Conservation (phyloP, 2,113 vertebrate genomes). For the Eulemur rufifrons region DNA sequence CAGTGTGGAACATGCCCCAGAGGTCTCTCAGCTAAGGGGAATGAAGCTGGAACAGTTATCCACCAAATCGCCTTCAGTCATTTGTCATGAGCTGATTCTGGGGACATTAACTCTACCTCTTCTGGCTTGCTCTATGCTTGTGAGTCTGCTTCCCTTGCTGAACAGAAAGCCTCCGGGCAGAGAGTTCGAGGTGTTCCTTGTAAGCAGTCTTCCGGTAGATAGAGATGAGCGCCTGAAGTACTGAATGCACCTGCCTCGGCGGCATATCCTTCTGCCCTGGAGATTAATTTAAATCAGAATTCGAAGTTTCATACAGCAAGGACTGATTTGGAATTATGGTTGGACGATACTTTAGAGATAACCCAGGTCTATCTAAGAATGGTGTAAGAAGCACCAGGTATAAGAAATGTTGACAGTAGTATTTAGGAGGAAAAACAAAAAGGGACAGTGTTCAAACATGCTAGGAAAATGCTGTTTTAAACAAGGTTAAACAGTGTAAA, state of each 20-base stretch:
- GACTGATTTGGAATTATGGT: neutral
- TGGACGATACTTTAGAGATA: neutral
- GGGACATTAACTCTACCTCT: neutral
- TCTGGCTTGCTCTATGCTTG: neutral
- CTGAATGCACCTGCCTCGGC: fast-evolving
- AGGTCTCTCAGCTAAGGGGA: neutral
- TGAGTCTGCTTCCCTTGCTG: neutral
- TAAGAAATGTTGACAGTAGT: neutral
- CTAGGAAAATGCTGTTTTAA: neutral
- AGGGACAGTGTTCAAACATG: neutral
- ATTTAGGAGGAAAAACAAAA: neutral
- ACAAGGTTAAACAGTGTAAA: neutral
- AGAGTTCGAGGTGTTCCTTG: neutral
- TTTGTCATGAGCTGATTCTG: neutral
- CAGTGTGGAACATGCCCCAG: neutral
- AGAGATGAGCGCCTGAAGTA: neutral
- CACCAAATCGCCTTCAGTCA: neutral
- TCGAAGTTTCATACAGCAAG: neutral
- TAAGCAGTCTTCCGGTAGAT: neutral
- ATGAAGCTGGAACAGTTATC: neutral
- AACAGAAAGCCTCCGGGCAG: neutral
- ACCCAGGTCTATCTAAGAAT: neutral
- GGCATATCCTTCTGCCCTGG: neutral
- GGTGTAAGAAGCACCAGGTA: neutral
- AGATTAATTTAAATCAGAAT: neutral